phyloP scores from a whole-genome alignment of 2,113 vertebrate genomes.

The Erythrocercus mccallii region DNA sequence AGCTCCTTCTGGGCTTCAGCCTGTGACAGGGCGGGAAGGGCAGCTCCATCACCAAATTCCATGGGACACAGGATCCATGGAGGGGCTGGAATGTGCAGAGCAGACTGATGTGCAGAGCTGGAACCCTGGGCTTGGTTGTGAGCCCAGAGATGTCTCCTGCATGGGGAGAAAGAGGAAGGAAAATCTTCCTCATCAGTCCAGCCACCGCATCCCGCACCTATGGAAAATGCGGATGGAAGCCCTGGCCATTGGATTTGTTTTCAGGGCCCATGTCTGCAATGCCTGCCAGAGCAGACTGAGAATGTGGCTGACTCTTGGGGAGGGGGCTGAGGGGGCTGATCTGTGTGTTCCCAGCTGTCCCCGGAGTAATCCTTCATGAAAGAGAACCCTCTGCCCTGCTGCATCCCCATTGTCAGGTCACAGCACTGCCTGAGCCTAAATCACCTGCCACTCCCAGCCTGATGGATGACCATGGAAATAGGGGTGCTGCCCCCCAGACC shows the following conservation, averaged over 20 bases:
- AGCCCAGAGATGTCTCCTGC: not conserved
- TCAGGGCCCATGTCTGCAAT: not conserved
- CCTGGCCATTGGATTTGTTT: not conserved
- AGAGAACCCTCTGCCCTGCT: constrained; percentile 46
- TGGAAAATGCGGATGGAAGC: not conserved
- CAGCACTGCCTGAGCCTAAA: not conserved
- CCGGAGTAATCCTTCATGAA: constrained; percentile 49
- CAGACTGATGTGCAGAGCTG: not conserved
- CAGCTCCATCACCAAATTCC: not conserved
- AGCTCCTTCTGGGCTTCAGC: not conserved
- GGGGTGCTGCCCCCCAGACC: not conserved
- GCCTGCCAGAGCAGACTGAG: rapidly evolving
- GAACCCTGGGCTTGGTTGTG: not conserved
- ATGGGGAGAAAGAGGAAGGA: not conserved
- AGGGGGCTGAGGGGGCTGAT: not conserved
- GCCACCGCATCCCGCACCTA: rapidly evolving
- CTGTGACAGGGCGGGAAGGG: not conserved
- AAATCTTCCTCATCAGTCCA: not conserved
- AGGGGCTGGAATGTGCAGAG: not conserved
- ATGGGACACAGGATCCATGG: rapidly evolving
- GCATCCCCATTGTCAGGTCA: not conserved
- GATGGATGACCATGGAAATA: not conserved
- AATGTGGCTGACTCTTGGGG: not conserved
- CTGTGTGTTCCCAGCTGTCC: constrained; percentile 74
- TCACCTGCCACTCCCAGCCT: constrained; percentile 6